Evolutionary conservation across 2,888 invertebrate species (phyloP), one percentile per base, ranked within the genome.

Genomic region (Andrena camellia): DNA sequence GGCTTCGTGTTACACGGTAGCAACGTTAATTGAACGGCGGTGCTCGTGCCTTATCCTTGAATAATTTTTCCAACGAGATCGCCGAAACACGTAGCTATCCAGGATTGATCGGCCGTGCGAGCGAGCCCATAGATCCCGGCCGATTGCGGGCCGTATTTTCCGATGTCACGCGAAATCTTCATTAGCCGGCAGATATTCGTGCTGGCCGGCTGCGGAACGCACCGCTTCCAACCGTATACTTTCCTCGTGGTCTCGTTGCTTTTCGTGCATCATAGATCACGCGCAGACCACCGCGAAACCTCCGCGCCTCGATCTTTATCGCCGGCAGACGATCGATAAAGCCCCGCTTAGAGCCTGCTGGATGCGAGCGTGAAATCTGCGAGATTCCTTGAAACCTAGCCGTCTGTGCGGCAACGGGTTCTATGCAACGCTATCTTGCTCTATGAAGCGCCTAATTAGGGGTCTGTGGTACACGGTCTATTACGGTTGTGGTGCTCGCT

Each of bases 101-200:
- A 26, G 72, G 35, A 59, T 76, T 33, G 66, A 74, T 77, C 64
- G 77, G 42, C 59, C 70, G 57, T 73, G 60, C 62, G n/a, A 80
- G 72, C 76, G 75, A 64, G 66, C 57, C 57, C 70, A 72, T 13
- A 69, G 64, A 81, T 54, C 35, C 54, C 23, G 29, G 20, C 59
- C 54, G 67, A 68, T 63, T 73, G 67, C 70, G 26, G 20, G 29
- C 7, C n/a, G 70, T 63, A 66, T 67, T 82, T 57, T 29, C 70
- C 64, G 52, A 78, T 80, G 84, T 86, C 87, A 88, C 86, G 88
- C 86, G 82, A 88, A 50, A 72, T 82, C 78, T 78, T 82, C 84
- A 62, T 85, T 82, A 85, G 48, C 69, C 31, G 33, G 57, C 50
- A 60, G 69, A 78, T 69, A 48, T 73, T 64, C 83, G 62, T 82